Evolutionary conservation across 2,888 invertebrate species (phyloP).

Genomic region (Megalurothrips usitatus): DNA sequence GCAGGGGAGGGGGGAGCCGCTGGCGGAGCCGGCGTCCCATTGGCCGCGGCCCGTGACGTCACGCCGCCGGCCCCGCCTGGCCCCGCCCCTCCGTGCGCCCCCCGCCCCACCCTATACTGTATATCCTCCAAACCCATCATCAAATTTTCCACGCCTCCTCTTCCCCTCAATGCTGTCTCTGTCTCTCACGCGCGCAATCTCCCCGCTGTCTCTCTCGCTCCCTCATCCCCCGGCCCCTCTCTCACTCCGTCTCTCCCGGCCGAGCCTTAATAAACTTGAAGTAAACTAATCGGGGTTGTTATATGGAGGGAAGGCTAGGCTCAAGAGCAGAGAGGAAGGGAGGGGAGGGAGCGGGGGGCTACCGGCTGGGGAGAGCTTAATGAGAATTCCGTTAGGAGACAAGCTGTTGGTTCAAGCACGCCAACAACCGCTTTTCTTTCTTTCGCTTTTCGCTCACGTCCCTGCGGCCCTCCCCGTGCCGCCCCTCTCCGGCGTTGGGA

Average conservation of each 20-base stretch:
- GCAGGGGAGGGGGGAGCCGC: background rate
- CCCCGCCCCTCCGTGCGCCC: background rate
- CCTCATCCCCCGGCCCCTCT: background rate
- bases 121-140: conserved; percentile 22
- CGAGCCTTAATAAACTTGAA: conserved; percentile 12
- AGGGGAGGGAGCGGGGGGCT: background rate
- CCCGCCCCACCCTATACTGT: background rate
- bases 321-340: background rate
- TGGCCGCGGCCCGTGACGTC: background rate
- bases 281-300: conserved; percentile 11
- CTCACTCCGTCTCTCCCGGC: background rate
- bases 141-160: conserved; percentile 10
- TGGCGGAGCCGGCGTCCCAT: background rate
- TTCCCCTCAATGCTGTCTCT: background rate
- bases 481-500: no score
- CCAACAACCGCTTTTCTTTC: background rate
- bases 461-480: no score
- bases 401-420: conserved; percentile 11
- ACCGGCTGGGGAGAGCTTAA: background rate
- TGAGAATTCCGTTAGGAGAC: conserved; percentile 4
- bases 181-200: background rate
- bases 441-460: background rate
- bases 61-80: background rate
- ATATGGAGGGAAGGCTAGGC: background rate
- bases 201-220: background rate